Base-by-base conservation (phyloP, 2,888 invertebrate genomes). In the Melipona beecheii region DNA sequence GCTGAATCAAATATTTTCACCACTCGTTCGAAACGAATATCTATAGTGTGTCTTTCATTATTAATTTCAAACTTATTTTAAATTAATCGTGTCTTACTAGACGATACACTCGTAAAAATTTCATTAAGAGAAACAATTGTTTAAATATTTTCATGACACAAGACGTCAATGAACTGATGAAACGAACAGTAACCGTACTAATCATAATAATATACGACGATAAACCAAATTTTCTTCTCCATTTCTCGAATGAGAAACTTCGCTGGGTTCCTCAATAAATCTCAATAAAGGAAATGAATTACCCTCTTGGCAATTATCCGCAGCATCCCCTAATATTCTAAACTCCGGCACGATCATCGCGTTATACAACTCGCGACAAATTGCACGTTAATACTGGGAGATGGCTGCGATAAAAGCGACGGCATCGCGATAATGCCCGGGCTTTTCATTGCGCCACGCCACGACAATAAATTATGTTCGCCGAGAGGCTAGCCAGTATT, bases 381-480 rank as follows among this genome's bases (percentile, higher is more conserved):
- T 81, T 84, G 77, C 77, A 65, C 64, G 76, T 77, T 84, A 80
- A 84, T 81, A 64, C 66, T 58, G 58, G 65, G 19, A 54, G 49
- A 52, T 49, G 19, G 72, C 49, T 24, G 54, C 65, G 84, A 77
- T 81, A 77, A 84, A 84, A 81, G 84, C 85, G 56, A 81, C 85
- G 62, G 84, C 60, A 72, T 69, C 68, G 74, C n/a, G 84, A 85
- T 85, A 85, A 81, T 77, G 84, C 77, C 65, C 52, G 74, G 81
- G 85, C 79, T 84, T 84, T 84, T 85, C 85, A 84, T 84, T 75
- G 84, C 65, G 66, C 68, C 74, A 73, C 72, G 70, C 58, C 60
- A 60, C 54, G 76, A 64, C 68, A 81, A 85, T 85, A 84, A 85
- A 84, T 85, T 84, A 84, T 85, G 85, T 77, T 81, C 83, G 71